Evolutionary conservation across 2,888 invertebrate genomes (phyloP).

Genomic region (Cartodere bifasciata): DNA sequence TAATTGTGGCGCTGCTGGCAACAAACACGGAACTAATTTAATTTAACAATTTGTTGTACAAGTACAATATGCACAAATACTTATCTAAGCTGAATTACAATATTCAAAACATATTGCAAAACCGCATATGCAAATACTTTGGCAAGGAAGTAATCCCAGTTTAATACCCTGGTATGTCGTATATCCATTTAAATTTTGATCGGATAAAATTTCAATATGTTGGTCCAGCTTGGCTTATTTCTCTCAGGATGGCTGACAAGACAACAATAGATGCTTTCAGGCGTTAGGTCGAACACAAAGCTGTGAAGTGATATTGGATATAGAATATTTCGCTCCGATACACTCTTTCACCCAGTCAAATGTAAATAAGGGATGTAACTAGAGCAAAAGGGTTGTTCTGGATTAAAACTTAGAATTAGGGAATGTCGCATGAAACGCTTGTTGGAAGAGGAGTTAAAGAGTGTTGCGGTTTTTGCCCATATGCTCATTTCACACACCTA

Average conservation of each 20-base stretch:
- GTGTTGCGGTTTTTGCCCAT: conserved; percentile 16
- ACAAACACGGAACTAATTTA: too few species aligned
- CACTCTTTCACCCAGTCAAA: conserved; percentile 30
- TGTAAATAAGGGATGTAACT: conserved; percentile 32
- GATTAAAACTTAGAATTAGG: conserved; percentile 24
- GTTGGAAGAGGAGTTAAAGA: conserved; percentile 11
- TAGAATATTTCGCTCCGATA: conserved; percentile 34
- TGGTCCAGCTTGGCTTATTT: conserved; percentile 13
- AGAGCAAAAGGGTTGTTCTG: conserved; percentile 24
- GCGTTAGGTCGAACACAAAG: conserved; percentile 32
- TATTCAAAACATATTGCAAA: too few species aligned
- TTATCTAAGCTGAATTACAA: too few species aligned
- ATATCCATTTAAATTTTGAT: conserved; percentile 22
- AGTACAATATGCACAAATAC: too few species aligned
- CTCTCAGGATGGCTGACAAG: conserved; percentile 24
- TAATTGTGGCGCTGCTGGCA: too few species aligned
- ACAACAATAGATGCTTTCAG: conserved; percentile 31
- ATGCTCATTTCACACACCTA: conserved; percentile 2
- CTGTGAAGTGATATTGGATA: conserved; percentile 34
- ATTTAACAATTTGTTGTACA: too few species aligned
- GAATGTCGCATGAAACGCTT: too few species aligned
- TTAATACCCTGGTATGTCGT: too few species aligned
- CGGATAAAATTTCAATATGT: conserved; percentile 28
- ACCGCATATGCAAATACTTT: too few species aligned
- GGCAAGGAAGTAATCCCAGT: too few species aligned